A percentile compares a stretch with the other conserved stretches of the same genome.
Evolutionary conservation across 1,140 invertebrate species (phyloP).

Genomic region (Aphaenogaster rudis): DNA sequence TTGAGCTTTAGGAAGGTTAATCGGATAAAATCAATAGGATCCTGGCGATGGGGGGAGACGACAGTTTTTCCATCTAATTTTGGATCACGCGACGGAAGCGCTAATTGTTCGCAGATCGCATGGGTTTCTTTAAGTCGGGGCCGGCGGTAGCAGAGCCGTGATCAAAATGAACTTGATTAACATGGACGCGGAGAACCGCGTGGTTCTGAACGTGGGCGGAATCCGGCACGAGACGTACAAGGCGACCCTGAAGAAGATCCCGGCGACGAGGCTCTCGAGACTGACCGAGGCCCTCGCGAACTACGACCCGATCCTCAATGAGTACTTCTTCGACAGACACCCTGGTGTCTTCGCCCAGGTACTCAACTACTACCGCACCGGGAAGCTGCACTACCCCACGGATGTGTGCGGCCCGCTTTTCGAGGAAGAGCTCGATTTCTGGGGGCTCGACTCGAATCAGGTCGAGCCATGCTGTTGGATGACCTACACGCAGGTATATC

Average conservation of each 20-base stretch:
- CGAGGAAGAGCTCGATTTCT: slow-evolving; percentile 98
- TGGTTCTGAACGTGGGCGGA: slow-evolving; percentile 99
- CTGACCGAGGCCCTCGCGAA: slow-evolving; percentile 96
- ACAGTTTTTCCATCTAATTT: slow-evolving; percentile 6
- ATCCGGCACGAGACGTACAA: slow-evolving; percentile 99
- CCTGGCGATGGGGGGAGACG: slow-evolving; percentile 1
- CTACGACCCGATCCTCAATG: slow-evolving; percentile 98
- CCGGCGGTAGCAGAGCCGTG: slow-evolving; percentile 85
- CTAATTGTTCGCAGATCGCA: slow-evolving; percentile 77
- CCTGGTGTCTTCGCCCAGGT: slow-evolving; percentile 99
- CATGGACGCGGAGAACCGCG: slow-evolving; percentile 91
- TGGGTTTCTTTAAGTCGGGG: slow-evolving; percentile 79
- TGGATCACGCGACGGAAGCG: slow-evolving; percentile 16
- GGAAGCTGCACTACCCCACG: slow-evolving; percentile 99
- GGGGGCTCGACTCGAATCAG: slow-evolving; percentile 98
- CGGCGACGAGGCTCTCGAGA: slow-evolving; percentile 95
- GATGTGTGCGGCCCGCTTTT: slow-evolving; percentile 99
- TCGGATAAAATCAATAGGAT: slow-evolving; percentile 13
- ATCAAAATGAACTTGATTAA: slow-evolving; percentile 85
- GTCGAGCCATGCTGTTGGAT: slow-evolving; percentile 99
- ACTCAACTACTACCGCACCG: slow-evolving; percentile 97
- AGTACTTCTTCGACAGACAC: slow-evolving; percentile 99
- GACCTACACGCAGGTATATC: slow-evolving; percentile 97
- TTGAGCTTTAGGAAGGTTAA: slow-evolving; percentile 17
- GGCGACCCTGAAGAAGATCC: slow-evolving; percentile 97